Evolutionary conservation across 2,888 invertebrate genomes (phyloP), one percentile per base, ranked within the genome.

Genomic region (Vesta saturnalis): DNA sequence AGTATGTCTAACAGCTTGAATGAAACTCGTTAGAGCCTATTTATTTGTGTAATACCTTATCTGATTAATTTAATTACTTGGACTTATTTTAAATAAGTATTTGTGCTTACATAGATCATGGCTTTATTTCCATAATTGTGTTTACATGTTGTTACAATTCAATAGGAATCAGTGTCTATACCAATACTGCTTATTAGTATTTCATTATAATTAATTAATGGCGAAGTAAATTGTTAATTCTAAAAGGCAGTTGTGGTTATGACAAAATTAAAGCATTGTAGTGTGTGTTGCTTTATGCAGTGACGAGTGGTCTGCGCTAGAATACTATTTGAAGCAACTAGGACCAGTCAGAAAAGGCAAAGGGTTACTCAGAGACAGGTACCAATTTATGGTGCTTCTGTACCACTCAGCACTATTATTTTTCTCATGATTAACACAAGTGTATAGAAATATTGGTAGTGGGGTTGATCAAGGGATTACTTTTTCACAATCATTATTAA

Each of bases 281-380:
- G 79, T 78, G 79, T 80, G 76, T 79, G 77, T 82, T 82, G 83
- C 82, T 81, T 71, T 83, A 77, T 80, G 81, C 83, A 82, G 81
- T 79, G 78, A 77, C 77, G 84, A 83, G 77, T 84, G 83, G 84
- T 79, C 80, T 77, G 82, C 78, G 74, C 83, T 85, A 79, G 84
- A 85, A 75, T 80, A 79, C 77, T 80, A 82, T 75, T 82, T 86
- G 82, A 81, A 81, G 73, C 82, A 79, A 73, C 84, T 85, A 79
- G 84, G 85, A 77, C 82, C 82, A 77, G 78, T 80, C 81, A 78
- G 81, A 76, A 82, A 80, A 75, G 83, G 83, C 78, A 79, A 82
- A 75, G 85, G 86, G 81, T 84, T 86, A 80, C 85, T 85, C 85
- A 84, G 86, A 85, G 85, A 86, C 85, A 86, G 86, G 86, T 86